Conservation (phyloP, 2,888 invertebrate genomes). For the Aphelenchoides bicaudatus region DNA sequence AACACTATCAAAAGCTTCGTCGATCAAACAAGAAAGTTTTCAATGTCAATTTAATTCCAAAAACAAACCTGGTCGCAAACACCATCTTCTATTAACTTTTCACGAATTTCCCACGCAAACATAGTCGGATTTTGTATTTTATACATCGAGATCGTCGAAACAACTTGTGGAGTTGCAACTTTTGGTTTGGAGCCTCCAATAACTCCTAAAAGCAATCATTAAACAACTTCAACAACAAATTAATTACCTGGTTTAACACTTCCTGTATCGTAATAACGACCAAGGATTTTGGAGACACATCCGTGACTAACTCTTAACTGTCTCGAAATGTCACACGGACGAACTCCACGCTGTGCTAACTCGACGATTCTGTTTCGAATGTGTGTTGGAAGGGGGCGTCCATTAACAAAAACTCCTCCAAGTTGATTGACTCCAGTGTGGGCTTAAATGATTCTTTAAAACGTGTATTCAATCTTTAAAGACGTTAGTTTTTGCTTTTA, state of each 20-base stretch:
- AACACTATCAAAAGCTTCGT: no score
- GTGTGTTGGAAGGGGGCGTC: slow-evolving; percentile 84
- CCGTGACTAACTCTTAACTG: slow-evolving; percentile 85
- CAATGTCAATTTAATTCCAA: no score
- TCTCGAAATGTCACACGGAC: slow-evolving; percentile 91
- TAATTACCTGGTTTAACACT: slow-evolving; percentile 79
- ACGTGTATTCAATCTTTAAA: neutral
- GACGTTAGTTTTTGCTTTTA: no score
- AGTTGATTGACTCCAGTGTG: slow-evolving; percentile 70
- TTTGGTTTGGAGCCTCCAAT: slow-evolving; percentile 99
- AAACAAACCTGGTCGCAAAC: slow-evolving; percentile 97
- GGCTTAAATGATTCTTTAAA: slow-evolving; percentile 53
- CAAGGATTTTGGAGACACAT: slow-evolving; percentile 88
- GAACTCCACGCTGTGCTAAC: slow-evolving; percentile 86
- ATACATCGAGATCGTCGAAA: slow-evolving; percentile 95
- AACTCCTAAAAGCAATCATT: slow-evolving; percentile 65
- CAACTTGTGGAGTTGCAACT: slow-evolving; percentile 96
- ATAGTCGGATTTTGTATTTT: slow-evolving; percentile 97
- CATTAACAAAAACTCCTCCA: slow-evolving; percentile 91
- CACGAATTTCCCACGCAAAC: slow-evolving; percentile 81
- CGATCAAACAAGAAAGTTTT: no score
- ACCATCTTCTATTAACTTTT: slow-evolving; percentile 71
- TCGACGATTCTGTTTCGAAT: slow-evolving; percentile 90
- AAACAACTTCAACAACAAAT: neutral
- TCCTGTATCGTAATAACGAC: slow-evolving; percentile 98